These are phyloP conservation scores for Muricea muricata DNA, from an alignment of 92 coral and sea anemone genomes.

Conservation along the genomic window DNA sequence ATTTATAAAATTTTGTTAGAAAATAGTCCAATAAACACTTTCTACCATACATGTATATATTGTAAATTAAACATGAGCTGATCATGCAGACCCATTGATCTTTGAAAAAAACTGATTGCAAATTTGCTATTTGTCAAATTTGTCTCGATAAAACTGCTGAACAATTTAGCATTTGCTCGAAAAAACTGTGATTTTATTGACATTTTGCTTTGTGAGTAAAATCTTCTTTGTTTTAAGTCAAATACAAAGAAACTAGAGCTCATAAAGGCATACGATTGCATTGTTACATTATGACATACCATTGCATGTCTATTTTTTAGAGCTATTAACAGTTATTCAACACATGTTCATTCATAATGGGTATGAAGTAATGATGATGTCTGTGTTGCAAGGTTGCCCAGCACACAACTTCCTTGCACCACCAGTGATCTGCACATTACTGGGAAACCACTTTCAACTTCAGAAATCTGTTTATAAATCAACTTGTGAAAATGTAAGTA, in stretches of 20 bases:
- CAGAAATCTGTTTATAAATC: neutral
- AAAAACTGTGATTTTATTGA: no score
- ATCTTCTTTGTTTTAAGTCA: neutral
- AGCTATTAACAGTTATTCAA: constrained; percentile 10
- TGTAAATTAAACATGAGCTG: neutral
- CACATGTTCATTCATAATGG: neutral
- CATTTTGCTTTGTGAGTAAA: neutral
- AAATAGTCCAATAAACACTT: neutral
- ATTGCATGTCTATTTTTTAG: neutral
- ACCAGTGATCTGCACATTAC: neutral
- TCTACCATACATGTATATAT: neutral
- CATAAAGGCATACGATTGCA: no score
- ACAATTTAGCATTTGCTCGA: neutral
- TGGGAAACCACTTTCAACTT: constrained; percentile 9
- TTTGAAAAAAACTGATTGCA: no score
- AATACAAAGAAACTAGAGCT: no score
- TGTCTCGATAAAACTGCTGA: neutral
- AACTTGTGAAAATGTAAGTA: constrained; percentile 9
- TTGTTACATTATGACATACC: no score
- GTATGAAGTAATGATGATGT: constrained; percentile 10
- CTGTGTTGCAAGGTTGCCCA: constrained; percentile 8
- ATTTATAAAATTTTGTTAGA: neutral
- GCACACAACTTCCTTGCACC: constrained; percentile 16
- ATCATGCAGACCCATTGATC: no score
- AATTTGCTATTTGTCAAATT: neutral